Evolutionary conservation across 2,797 vertebrate genomes (phyloP).

Genomic region (Limnodromus scolopaceus): DNA sequence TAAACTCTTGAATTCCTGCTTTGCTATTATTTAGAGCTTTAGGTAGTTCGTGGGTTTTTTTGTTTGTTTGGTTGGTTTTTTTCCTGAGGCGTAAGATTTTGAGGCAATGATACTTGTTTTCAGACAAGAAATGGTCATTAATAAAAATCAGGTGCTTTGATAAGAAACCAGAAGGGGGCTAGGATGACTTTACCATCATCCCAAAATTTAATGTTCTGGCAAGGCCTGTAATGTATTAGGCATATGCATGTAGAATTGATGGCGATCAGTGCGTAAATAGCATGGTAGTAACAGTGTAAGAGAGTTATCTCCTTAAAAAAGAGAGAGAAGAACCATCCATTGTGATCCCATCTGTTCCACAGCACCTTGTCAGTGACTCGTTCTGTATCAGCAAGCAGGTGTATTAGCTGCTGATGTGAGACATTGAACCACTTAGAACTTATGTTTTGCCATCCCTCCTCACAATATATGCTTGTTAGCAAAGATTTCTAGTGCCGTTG

Average conservation of each 20-base stretch:
- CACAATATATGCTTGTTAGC: neutral
- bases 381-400: neutral
- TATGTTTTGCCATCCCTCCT: neutral
- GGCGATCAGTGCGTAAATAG: neutral
- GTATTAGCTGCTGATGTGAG: neutral
- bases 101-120: neutral
- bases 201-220: neutral
- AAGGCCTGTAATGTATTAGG: neutral
- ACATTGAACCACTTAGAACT: neutral
- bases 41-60: neutral
- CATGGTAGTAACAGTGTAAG: neutral
- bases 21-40: neutral
- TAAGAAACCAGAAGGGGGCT: neutral
- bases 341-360: rapidly evolving
- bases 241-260: neutral
- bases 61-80: neutral
- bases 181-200: neutral
- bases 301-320: neutral
- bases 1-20: neutral
- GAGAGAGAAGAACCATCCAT: neutral
- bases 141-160: neutral
- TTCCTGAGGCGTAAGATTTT: neutral
- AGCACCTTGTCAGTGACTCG: neutral
- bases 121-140: neutral
- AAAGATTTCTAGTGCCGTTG: neutral